Conservation (phyloP, 2,113 vertebrate genomes). For the Coturnix japonica region DNA sequence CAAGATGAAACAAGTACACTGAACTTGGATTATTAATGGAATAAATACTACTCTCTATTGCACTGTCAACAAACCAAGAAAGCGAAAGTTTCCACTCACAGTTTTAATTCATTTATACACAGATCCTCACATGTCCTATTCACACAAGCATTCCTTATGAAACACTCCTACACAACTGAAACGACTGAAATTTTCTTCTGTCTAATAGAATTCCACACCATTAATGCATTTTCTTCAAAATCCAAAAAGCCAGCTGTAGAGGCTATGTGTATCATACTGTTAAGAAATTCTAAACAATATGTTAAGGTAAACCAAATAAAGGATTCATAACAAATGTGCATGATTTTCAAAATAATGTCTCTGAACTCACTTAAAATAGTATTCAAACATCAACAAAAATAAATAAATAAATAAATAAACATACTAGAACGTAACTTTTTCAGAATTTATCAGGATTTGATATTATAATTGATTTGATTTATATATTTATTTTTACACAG, state of each 20-base stretch:
- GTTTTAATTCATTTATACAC: background rate
- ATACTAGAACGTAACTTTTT: background rate
- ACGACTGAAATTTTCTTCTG: background rate
- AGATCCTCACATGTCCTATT: background rate
- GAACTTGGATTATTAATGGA: conserved; percentile 2
- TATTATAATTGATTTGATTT: background rate
- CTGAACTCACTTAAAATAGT: background rate
- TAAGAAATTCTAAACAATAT: background rate
- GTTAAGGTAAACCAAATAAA: background rate
- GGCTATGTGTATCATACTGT: background rate
- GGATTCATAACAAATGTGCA: background rate
- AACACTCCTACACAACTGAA: background rate
- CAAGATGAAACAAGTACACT: background rate
- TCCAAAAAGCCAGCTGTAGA: background rate
- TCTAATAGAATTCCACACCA: background rate
- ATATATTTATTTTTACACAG: background rate
- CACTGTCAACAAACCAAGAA: background rate
- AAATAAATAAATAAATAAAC: too few species aligned
- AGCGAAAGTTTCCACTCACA: background rate
- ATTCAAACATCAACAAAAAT: background rate
- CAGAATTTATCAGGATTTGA: background rate
- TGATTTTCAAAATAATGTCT: background rate
- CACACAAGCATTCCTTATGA: background rate
- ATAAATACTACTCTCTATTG: background rate
- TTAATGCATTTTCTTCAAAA: background rate